Evolutionary conservation across 2,113 vertebrate genomes (phyloP).

Genomic region (Aplodontia rufa): DNA sequence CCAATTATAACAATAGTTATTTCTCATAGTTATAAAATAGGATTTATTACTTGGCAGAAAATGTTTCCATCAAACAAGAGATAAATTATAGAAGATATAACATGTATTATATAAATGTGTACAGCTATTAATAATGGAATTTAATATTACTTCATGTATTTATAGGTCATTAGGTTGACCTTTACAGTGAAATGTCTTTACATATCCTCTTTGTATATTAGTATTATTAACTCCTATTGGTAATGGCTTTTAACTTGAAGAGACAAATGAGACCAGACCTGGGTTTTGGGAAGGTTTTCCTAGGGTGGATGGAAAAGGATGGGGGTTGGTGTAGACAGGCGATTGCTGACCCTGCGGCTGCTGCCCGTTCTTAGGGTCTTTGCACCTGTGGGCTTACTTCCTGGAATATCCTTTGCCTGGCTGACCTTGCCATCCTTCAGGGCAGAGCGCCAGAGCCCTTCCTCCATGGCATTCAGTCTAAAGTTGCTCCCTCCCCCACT

Average conservation of each 20-base stretch:
- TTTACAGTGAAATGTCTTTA: neutral
- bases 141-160: neutral
- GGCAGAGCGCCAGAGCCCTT: neutral
- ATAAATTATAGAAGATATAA: neutral
- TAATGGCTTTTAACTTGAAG: neutral
- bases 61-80: neutral
- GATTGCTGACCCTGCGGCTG: rapidly evolving
- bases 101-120: neutral
- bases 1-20: neutral
- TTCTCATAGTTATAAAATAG: neutral
- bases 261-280: neutral
- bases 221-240: neutral
- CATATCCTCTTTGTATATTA: neutral
- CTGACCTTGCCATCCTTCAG: neutral
- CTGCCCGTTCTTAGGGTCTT: neutral
- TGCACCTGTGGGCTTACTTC: neutral
- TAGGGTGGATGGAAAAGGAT: neutral
- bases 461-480: neutral
- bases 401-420: neutral
- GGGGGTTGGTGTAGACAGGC: neutral
- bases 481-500: neutral
- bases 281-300: neutral
- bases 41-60: neutral
- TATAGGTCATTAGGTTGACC: neutral
- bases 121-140: no score